Evolutionary conservation across 1,140 invertebrate genomes (phyloP), one percentile per base, ranked within the genome.

Genomic region (Bombus difficillimus): DNA sequence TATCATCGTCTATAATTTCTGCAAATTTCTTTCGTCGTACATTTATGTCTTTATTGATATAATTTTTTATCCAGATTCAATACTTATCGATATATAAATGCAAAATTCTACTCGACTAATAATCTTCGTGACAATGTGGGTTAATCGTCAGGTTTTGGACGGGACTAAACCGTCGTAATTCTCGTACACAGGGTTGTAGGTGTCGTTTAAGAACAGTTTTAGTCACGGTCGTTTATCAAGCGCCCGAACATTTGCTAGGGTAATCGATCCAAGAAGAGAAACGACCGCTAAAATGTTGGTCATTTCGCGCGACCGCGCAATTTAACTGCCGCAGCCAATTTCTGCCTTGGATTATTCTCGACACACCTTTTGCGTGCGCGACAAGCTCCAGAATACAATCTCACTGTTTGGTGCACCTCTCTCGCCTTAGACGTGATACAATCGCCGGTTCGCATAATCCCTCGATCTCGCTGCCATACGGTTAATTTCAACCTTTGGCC

Each of bases 191-290:
- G 28, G 28, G 59, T 28, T 62, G 59, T n/a, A 62, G 28, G 59
- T 28, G 10, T 62, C 28, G 28, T 62, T 62, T 62, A 39, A 22
- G 57, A 64, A 39, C 37, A 41, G 59, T 41, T 64, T 41, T 15
- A 34, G 13, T 9, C 57, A 57, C 57, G 25, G 25, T 39, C 37
- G 28, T 76, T 57, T 59, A 76, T 76, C 75, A 78, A 39, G 18
- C 39, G 53, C 1, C 2, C 28, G 15, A 28, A 28, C 59, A 77
- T 64, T 64, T 64, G 75, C 39, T 32, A 32, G 18, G 75, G 75
- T 78, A 64, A 78, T 78, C 75, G 75, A 78, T 78, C 75, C 59
- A 39, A 53, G 73, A 39, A n/a, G n/a, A 34, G 75, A 64, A 41
- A 28, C 57, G 32, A 37, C 37, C 57, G 57, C 10, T 25, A n/a